Evolutionary conservation across 2,888 invertebrate species (phyloP), one percentile per base, ranked within the genome.

Genomic region (Cephus pygmeus): DNA sequence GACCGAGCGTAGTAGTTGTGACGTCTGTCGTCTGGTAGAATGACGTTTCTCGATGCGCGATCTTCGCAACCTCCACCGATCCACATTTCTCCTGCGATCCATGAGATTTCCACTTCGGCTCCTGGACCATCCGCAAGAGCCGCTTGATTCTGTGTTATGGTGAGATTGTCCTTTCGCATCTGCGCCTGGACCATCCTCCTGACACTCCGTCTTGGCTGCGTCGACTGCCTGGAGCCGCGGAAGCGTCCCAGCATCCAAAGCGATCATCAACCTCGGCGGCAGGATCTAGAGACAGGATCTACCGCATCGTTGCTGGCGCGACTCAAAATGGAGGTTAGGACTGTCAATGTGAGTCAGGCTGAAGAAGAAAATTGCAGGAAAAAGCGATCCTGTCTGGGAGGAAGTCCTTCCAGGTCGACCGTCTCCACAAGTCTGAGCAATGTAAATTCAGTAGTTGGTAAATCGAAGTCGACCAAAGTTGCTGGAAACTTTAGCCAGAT

Each of bases 81-180:
- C n/a, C 33, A 31, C 12, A 34, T 35, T 69, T 69, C 69, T 74
- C 68, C 73, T 74, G 56, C 75, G 77, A 81, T 81, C 81, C 73
- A 83, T 81, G 82, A 73, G 78, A 77, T 71, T 80, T 77, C 73
- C 79, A 75, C 34, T 36, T 77, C 69, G 56, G 30, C 15, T 40
- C 40, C 40, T 78, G 73, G 56, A 75, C 73, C 77, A 76, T 69
- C 76, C 73, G 76, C 75, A 30, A 71, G 73, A 68, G 76, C 71
- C 77, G 40, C 73, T 76, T 80, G 74, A 34, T 75, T 68, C 73
- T 78, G 84, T 85, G 86, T 84, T 81, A 87, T 87, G 86, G 80
- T 81, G 85, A 86, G 79, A 75, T 73, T 79, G 73, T 79, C 80
- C 76, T 76, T 76, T 36, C n/a, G 30, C 40, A 79, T 75, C 78